A percentile compares a stretch with the other conserved stretches of the same genome.
These are phyloP conservation scores for Siniperca undulata DNA, from an alignment of 2,797 vertebrate genomes.

Conservation along the genomic window DNA sequence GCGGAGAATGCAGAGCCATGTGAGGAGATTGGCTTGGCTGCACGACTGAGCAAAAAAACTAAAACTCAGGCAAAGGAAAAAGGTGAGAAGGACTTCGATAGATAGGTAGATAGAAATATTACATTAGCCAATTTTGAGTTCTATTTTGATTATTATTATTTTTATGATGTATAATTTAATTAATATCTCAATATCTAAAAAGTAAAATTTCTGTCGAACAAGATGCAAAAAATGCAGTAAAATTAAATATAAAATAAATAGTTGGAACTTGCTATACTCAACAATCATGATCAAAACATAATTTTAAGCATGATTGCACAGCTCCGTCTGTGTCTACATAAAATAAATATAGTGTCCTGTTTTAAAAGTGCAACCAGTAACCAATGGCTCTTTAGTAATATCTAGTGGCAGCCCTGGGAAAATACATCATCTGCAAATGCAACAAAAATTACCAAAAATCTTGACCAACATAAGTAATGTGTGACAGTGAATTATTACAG, in stretches of 20 bases:
- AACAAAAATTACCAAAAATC: neutral
- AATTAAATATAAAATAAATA: neutral
- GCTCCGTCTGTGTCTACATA: neutral
- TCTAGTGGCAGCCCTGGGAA: neutral
- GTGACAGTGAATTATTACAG: too few relatives aligned
- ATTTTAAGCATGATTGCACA: neutral
- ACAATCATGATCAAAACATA: neutral
- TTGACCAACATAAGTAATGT: neutral
- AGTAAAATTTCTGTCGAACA: neutral
- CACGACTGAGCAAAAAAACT: constrained; percentile 84
- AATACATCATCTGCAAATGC: neutral
- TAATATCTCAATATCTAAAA: neutral
- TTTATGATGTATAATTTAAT: neutral
- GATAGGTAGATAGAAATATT: neutral
- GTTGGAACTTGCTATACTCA: neutral
- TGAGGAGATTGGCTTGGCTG: constrained; percentile 71
- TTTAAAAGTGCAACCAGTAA: neutral
- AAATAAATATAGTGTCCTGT: neutral
- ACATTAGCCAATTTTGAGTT: neutral
- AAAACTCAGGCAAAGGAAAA: constrained; percentile 82
- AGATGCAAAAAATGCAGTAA: neutral
- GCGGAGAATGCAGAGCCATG: constrained; percentile 67
- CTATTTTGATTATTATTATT: neutral
- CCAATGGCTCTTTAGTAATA: neutral
- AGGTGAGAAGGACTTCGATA: constrained; percentile 56